Evolutionary conservation across 1,140 invertebrate genomes (phyloP).

Genomic region (Varroa destructor): DNA sequence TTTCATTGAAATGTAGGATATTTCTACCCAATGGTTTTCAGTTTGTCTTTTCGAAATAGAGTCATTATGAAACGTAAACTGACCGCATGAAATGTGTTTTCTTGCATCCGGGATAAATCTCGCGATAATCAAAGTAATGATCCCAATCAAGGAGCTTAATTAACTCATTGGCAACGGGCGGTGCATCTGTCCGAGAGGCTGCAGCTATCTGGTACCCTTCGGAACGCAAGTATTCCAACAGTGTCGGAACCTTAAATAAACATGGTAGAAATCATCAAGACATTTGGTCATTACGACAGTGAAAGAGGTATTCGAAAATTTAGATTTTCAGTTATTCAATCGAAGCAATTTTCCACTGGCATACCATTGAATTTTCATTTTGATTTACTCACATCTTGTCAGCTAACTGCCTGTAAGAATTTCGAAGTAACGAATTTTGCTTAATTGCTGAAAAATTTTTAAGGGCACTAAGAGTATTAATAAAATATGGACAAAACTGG

Average conservation of each 20-base stretch:
- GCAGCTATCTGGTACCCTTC: slow-evolving; percentile 50
- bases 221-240: slow-evolving; percentile 41
- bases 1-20: too few species aligned
- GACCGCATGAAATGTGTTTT: slow-evolving; percentile 54
- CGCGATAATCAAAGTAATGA: slow-evolving; percentile 53
- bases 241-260: neutral
- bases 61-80: slow-evolving; percentile 34
- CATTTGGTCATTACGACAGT: too few species aligned
- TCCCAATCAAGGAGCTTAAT: slow-evolving; percentile 55
- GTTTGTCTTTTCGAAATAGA: too few species aligned
- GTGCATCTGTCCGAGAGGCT: slow-evolving; percentile 54
- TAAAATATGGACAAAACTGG: too few species aligned
- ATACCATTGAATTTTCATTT: neutral
- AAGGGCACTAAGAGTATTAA: too few species aligned
- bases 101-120: slow-evolving; percentile 63
- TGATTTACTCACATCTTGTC: neutral
- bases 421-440: too few species aligned
- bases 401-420: too few species aligned
- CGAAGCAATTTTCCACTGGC: neutral
- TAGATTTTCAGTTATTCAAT: too few species aligned
- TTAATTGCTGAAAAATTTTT: too few species aligned
- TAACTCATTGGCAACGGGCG: slow-evolving; percentile 52
- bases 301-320: too few species aligned
- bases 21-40: too few species aligned
- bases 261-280: neutral